Evolutionary conservation across 2,888 invertebrate genomes (phyloP), one percentile per base, ranked within the genome.

Genomic region (Pilophorus perplexus): DNA sequence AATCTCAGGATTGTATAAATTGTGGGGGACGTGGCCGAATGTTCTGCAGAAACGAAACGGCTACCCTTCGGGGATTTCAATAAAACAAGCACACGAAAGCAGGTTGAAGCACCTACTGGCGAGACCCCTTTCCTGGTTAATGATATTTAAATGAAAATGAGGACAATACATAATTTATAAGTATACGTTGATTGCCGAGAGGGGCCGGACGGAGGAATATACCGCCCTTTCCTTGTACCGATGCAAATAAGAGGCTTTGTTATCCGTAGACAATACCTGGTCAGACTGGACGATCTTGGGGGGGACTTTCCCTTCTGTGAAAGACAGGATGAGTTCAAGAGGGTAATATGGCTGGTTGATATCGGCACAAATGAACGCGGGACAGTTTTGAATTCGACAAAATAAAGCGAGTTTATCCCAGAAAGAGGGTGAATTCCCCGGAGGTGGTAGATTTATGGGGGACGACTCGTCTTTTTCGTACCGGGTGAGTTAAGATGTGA

Each of bases 101-200:
- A 52, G 52, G 52, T 52, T 52, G 52, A 12, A 8, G 8, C 18
- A 18, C 52, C 14, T 28, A 14, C 52, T 16, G 52, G 52, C 14
- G 16, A 25, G 8, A 27, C 6, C 28, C 59, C 27, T 6, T 33
- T 5, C 33, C 25, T 16, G 18, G 48, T 14, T 22, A 20, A 37
- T 16, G 46, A 64, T 52, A 65, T 65, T 65, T 55, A 65, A 65
- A 65, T 65, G 60, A 60, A 60, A 60, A 60, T 23, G 44, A 54
- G 54, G 65, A 55, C 54, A 65, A 65, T 65, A 65, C 65, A 65
- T 65, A 65, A 65, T 65, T 65, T 65, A 65, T 65, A 65, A 65
- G 65, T 48, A 40, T 54, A 55, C 42, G 65, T 65, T 64, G 52
- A 52, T 52, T 38, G 18, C 27, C 20, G 65, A 37, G 27, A 27